These are phyloP conservation scores for Dastarcus helophoroides DNA, from an alignment of 2,888 invertebrate genomes.

Conservation along the genomic window DNA sequence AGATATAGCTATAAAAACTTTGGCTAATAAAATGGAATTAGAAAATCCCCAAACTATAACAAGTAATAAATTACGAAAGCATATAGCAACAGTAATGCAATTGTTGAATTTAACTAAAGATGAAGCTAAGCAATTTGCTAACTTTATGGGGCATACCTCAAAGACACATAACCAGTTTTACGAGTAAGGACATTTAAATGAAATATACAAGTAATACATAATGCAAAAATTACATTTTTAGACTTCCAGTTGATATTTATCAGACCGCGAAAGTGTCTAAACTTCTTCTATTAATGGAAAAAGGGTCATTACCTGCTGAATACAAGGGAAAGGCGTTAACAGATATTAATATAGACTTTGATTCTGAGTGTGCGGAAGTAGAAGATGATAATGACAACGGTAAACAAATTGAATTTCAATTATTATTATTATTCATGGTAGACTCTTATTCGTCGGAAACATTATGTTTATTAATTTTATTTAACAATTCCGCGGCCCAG, in stretches of 20 bases:
- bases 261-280: constrained; percentile 7
- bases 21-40: constrained; percentile 17
- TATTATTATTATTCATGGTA: too few relatives aligned
- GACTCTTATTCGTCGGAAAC: too few relatives aligned
- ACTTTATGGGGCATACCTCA: constrained; percentile 8
- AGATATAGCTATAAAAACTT: constrained; percentile 19
- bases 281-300: constrained; percentile 6
- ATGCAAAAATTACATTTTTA: not conserved
- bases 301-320: constrained; percentile 2
- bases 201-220: not conserved
- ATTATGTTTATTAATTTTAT: too few relatives aligned
- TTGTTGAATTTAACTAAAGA: constrained; percentile 12
- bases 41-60: constrained; percentile 9
- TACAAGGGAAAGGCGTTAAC: constrained; percentile 2
- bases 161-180: constrained; percentile 5
- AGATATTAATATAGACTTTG: constrained; percentile 2
- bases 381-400: too few relatives aligned
- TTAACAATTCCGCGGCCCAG: too few relatives aligned
- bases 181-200: constrained; percentile 4
- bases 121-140: constrained; percentile 14
- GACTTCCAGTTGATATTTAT: constrained; percentile 7
- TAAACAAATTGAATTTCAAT: too few relatives aligned
- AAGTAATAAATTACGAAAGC: constrained; percentile 13
- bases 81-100: constrained; percentile 16
- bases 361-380: constrained; percentile 3